phyloP scores from a whole-genome alignment of 2,113 vertebrate genomes.

The Leucosticte australis region DNA sequence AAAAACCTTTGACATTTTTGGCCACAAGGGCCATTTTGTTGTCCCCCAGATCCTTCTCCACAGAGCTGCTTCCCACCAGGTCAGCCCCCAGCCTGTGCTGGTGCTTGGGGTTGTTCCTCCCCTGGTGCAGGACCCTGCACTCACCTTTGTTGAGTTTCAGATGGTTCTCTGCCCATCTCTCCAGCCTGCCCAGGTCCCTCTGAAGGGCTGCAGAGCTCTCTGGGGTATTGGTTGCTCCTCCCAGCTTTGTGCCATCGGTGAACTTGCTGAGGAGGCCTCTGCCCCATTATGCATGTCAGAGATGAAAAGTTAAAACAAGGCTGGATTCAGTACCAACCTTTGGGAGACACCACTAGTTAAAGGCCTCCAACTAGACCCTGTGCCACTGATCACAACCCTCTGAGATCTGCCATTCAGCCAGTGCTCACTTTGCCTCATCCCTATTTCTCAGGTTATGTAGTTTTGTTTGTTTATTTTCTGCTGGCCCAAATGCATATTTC shows the following conservation, averaged over 20 bases:
- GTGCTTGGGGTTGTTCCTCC: neutral
- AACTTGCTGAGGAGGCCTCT: neutral
- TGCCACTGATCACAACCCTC: neutral
- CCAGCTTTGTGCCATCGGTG: neutral
- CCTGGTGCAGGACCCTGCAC: neutral
- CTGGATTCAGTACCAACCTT: neutral
- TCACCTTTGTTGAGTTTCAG: neutral
- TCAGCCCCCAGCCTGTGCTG: neutral
- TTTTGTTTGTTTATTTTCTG: neutral
- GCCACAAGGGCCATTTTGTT: neutral
- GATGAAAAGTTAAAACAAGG: neutral
- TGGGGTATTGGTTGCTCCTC: neutral
- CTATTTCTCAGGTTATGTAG: neutral
- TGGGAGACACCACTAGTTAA: neutral
- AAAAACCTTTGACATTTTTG: neutral
- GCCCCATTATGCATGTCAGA: neutral
- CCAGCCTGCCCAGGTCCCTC: neutral
- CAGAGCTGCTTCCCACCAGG: neutral
- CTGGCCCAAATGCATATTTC: neutral
- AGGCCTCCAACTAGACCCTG: neutral
- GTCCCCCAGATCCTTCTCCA: neutral
- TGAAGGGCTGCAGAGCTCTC: neutral
- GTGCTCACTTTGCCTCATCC: neutral
- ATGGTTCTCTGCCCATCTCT: neutral
- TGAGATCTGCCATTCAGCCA: neutral